Conservation (phyloP, 2,113 vertebrate genomes). For the Pelvicachromis taeniatus region DNA sequence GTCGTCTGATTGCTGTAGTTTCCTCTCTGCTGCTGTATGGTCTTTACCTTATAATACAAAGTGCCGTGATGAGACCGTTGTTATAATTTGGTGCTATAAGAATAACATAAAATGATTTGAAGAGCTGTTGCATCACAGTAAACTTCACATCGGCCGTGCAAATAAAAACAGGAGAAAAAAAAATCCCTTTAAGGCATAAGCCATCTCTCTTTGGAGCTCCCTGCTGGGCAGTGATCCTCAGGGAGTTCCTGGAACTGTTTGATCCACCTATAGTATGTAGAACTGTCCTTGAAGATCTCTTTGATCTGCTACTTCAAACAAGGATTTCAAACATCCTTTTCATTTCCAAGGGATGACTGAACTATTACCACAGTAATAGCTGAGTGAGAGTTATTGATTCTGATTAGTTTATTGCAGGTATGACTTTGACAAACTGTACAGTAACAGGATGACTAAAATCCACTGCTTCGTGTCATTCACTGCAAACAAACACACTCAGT, state of each 20-base stretch:
- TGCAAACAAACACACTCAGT: not conserved
- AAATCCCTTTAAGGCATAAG: not conserved
- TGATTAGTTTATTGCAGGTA: not conserved
- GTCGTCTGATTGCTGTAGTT: not conserved
- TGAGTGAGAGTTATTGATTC: not conserved
- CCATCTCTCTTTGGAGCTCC: not conserved
- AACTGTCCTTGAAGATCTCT: not conserved
- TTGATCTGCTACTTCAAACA: not conserved
- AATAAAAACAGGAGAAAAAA: not conserved
- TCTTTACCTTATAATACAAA: not conserved
- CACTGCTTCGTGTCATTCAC: not conserved
- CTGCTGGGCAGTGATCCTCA: not conserved
- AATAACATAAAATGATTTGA: not conserved
- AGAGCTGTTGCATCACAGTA: not conserved
- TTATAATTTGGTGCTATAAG: not conserved
- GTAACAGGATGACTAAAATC: not conserved
- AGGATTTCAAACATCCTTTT: not conserved
- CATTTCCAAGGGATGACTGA: not conserved
- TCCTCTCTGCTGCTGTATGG: not conserved
- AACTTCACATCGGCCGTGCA: not conserved
- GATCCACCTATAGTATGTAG: not conserved
- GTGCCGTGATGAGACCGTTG: not conserved
- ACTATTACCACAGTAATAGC: not conserved
- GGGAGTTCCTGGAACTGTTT: not conserved
- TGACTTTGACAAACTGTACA: not conserved